Base-by-base conservation (phyloP, 2,888 invertebrate species). In the Sisyra terminalis region DNA sequence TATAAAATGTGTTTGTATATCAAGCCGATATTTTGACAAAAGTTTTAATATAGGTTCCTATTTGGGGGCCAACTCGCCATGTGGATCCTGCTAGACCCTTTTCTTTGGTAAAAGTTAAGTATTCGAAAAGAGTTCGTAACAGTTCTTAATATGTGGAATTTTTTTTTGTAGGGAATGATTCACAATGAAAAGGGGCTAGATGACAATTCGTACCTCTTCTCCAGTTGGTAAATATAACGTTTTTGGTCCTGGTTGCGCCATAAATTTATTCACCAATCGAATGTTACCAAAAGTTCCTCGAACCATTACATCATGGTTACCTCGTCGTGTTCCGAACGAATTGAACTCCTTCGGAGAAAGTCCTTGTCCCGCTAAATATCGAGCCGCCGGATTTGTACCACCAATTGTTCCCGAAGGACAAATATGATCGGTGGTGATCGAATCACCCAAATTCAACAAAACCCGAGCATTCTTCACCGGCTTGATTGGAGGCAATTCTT, bases 221-320 rank as follows among this genome's bases (percentile, higher is more conserved):
- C 79, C 80, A 43, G 80, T 80, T 31, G 94, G 93, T 52, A 88
- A 66, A 67, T 96, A 87, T 30, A 85, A 58, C 2, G 97, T 96
- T 51, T 72, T 70, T 2, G 96, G 89, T 4, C 92, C 96, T 2
- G 87, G 63, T 51, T 74, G 75, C 10, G 73, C 66, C 43, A 83
- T 64, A 55, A 94, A 75, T 60, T 89, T 92, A 67, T 98, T 98
- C 9, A 93, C 76, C 42, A 98, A 62, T 1, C 97, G 80, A 56
- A 96, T 96, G 66, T 98, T 98, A 32, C 96, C 97, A 65, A 98
- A 98, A 0, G 97, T 97, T 16, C 97, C 97, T 37, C 97, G 77
- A 1, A 84, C 80, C 97, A 98, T 98, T 6, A 98, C 78, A 16
- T 85, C 94, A 65, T 98, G 96, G 61, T 98, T 94, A 31, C 97